Percentiles rank a stretch among this genome's conserved stretches.
Conservation (phyloP, 1,140 invertebrate genomes). For the Reticulitermes speratus region DNA sequence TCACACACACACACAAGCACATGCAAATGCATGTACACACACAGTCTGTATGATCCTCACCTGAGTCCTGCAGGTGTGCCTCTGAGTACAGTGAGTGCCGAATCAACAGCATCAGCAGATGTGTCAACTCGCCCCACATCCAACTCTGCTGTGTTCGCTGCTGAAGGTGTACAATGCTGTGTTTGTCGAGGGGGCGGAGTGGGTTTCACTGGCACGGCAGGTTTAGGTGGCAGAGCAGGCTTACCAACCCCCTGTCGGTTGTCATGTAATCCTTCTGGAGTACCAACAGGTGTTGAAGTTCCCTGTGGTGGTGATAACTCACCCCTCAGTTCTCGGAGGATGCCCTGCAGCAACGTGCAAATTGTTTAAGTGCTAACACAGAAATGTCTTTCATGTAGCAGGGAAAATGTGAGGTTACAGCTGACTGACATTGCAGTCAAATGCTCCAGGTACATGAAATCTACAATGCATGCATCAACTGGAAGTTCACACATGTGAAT, state of each 20-base stretch:
- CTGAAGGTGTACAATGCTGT: slow-evolving; percentile 35
- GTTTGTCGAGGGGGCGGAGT: slow-evolving; percentile 51
- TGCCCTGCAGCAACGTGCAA: slow-evolving; percentile 35
- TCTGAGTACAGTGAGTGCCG: no score
- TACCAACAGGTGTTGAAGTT: slow-evolving; percentile 56
- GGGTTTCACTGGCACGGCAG: slow-evolving; percentile 52
- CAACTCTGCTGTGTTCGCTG: not conserved
- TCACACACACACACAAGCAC: no score
- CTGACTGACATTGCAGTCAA: no score
- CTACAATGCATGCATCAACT: no score
- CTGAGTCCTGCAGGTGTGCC: no score
- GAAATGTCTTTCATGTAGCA: no score
- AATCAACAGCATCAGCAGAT: not conserved
- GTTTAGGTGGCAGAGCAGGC: slow-evolving; percentile 73
- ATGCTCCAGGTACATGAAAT: no score
- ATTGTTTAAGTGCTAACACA: no score
- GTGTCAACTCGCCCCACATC: not conserved
- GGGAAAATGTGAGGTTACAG: no score
- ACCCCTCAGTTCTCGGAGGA: slow-evolving; percentile 36
- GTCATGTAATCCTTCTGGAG: slow-evolving; percentile 49
- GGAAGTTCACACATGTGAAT: no score
- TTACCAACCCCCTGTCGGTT: slow-evolving; percentile 42
- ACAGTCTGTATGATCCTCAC: no score
- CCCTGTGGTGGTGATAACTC: slow-evolving; percentile 57
- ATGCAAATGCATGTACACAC: no score